phyloP scores from a whole-genome alignment of 2,797 vertebrate genomes.

The Corythornis leucogaster region DNA sequence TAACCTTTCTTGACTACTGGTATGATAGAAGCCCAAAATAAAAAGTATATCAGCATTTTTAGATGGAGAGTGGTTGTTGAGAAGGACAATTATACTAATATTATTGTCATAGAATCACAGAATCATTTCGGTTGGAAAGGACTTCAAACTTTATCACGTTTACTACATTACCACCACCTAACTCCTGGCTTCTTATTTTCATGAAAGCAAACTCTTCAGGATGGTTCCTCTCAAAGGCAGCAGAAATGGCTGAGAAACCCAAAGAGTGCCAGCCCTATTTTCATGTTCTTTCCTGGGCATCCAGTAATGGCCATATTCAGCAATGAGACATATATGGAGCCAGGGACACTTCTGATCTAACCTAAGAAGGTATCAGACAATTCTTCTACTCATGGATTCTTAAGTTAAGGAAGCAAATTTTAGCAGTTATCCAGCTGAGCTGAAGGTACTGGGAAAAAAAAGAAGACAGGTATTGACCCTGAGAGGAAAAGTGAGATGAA shows the following conservation, averaged over 20 bases:
- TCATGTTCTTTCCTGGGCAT: neutral
- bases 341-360: neutral
- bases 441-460: neutral
- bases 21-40: neutral
- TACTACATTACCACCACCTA: neutral
- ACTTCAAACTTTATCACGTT: neutral
- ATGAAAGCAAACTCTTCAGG: neutral
- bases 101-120: neutral
- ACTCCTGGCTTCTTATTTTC: neutral
- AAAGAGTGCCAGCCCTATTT: neutral
- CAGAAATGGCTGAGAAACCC: neutral
- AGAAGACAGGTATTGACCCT: neutral
- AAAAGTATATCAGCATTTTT: neutral
- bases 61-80: neutral
- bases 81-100: neutral
- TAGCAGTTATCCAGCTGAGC: neutral
- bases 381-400: neutral
- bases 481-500: neutral
- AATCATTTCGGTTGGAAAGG: neutral
- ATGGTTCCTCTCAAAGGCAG: neutral
- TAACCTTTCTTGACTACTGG: neutral
- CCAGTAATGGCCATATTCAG: neutral
- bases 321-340: neutral
- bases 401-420: neutral
- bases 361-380: neutral